Evolutionary conservation across 2,113 vertebrate species (phyloP).

Genomic region (Gallinago paraguaiae): DNA sequence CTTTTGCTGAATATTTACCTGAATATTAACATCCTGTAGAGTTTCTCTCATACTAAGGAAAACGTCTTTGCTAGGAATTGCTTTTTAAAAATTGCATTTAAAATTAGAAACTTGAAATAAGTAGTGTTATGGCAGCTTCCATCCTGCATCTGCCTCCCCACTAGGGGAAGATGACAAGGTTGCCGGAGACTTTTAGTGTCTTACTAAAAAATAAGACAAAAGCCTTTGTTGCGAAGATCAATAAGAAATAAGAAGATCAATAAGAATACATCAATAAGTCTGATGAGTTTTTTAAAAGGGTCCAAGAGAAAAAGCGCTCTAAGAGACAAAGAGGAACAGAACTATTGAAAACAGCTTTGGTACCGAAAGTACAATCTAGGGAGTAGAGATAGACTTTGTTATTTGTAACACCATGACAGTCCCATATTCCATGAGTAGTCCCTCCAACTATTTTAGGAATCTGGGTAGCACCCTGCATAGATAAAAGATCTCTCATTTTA

Average conservation of each 20-base stretch:
- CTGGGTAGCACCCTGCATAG: background rate
- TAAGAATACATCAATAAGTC: background rate
- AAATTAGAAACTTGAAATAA: background rate
- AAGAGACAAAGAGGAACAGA: background rate
- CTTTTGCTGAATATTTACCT: background rate
- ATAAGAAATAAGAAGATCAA: background rate
- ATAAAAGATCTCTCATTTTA: background rate
- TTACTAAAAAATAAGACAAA: background rate
- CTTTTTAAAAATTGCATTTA: background rate
- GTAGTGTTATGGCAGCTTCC: background rate
- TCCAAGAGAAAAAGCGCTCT: background rate
- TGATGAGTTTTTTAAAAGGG: background rate
- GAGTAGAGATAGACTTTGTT: background rate
- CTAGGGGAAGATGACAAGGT: background rate
- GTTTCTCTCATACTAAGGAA: background rate
- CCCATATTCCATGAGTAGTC: background rate
- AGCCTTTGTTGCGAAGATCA: fast-evolving
- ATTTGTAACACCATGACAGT: background rate
- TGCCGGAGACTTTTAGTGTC: background rate
- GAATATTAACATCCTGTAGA: background rate
- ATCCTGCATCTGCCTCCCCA: background rate
- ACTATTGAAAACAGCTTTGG: background rate
- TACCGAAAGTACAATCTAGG: background rate
- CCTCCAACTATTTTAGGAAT: background rate
- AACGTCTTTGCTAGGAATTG: background rate